Evolutionary conservation across 1,140 invertebrate genomes (phyloP), one percentile per base, ranked within the genome.

Genomic region (Nautilus pompilius): DNA sequence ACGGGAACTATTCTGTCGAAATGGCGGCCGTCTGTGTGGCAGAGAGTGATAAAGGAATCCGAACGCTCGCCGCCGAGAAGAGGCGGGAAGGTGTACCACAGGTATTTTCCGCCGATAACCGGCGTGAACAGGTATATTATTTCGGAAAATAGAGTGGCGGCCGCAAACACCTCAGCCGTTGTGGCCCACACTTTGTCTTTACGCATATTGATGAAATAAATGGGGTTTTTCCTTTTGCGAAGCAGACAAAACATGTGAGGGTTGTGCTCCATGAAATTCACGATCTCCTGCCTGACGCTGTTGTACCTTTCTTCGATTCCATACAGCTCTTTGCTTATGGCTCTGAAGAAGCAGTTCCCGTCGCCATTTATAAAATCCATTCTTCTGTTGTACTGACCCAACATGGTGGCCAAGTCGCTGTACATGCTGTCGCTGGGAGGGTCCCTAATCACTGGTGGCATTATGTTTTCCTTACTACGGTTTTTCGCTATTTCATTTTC

Each of bases 311-410:
- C 59, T 53, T 80, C 75, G 22, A 60, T 65, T 3, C 71, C 73
- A 62, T 77, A 78, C 20, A 77, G 67, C 10, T 74, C 68, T 67
- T 80, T 80, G 63, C 76, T 78, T 28, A 80, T 56, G 22, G 78
- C 76, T 20, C 76, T 53, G 63, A 80, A 80, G 53, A 80, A 76
- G 59, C 78, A 80, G 63, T 80, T 80, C n/a, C 78, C 78, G 67
- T 80, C 78, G 4, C 78, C 78, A 45, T 58, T 60, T 15, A 80
- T 75, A 59, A 69, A 70, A 58, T 80, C 78, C 36, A 80, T 66
- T 54, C 69, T 63, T 54, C 76, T 60, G 3, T 61, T 62, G 28
- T 69, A 67, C 29, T 36, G 56, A 2, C 51, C 32, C 15, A 77
- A 60, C 3, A 24, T 20, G 4, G 15, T 4, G 26, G 26, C 49